Evolutionary conservation across 2,797 vertebrate species (phyloP).

Genomic region (Neosalanx taihuensis): DNA sequence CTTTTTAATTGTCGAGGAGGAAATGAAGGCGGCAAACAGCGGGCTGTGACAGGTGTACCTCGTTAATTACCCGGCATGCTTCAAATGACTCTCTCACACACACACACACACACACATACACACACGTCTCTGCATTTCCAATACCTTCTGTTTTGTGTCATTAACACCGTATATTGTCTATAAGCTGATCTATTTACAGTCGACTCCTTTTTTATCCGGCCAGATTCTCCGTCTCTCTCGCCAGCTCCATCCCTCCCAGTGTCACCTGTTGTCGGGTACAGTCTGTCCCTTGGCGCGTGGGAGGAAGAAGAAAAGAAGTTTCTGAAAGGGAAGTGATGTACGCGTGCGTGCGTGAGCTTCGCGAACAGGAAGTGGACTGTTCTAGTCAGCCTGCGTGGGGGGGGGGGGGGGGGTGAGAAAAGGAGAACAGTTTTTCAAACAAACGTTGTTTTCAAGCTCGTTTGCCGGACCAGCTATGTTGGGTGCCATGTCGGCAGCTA

Average conservation of each 20-base stretch:
- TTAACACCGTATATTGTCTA: no score
- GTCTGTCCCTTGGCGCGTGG: background rate
- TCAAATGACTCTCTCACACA: constrained; percentile 48
- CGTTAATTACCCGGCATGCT: constrained; percentile 68
- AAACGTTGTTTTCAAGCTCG: no score
- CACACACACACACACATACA: constrained; percentile 12
- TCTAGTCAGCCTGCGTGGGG: background rate
- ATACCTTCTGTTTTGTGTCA: no score
- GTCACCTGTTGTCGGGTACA: background rate
- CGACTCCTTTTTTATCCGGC: constrained; percentile 23
- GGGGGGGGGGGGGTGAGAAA: background rate
- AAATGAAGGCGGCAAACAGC: constrained; percentile 56
- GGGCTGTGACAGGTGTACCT: constrained; percentile 57
- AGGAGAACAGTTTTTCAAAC: no score
- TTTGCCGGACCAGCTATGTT: no score
- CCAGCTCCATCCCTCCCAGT: background rate
- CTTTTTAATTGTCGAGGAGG: constrained; percentile 70
- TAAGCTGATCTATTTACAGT: no score
- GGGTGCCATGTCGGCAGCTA: no score
- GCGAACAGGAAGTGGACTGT: background rate
- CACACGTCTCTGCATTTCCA: no score
- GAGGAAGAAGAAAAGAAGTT: background rate
- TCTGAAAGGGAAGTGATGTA: background rate
- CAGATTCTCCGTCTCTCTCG: constrained; percentile 21
- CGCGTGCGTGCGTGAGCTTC: background rate